These are phyloP conservation scores for Epizoanthus stellaris DNA, from an alignment of 92 coral and sea anemone species.

Conservation along the genomic window DNA sequence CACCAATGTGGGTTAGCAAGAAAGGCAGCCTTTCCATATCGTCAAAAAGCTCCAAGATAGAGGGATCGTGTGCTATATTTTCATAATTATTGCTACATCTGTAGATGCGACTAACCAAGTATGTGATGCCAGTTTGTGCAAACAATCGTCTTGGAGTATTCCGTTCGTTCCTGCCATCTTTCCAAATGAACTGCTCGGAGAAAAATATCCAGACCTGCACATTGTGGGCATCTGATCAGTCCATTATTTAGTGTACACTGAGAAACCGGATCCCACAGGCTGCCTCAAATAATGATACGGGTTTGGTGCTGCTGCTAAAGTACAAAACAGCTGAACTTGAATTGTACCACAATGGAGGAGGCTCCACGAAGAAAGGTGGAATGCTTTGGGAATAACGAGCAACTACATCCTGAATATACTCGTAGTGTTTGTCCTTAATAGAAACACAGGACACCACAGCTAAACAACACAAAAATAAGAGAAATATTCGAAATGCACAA, in stretches of 20 bases:
- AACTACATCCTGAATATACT: slow-evolving; percentile 54
- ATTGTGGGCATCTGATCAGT: slow-evolving; percentile 51
- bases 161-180: slow-evolving; percentile 58
- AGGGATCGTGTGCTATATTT: slow-evolving; percentile 51
- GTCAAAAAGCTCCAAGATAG: slow-evolving; percentile 44
- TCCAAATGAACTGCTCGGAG: slow-evolving; percentile 66
- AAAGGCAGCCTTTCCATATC: slow-evolving; percentile 49
- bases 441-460: slow-evolving; percentile 46
- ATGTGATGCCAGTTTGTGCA: slow-evolving; percentile 36
- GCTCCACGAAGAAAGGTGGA: slow-evolving; percentile 52
- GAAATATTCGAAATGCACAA: slow-evolving; percentile 15
- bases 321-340: not conserved
- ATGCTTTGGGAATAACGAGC: slow-evolving; percentile 37
- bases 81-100: slow-evolving; percentile 55
- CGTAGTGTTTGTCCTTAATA: slow-evolving; percentile 52
- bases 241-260: slow-evolving; percentile 50
- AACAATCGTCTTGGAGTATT: slow-evolving; percentile 43
- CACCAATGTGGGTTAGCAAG: slow-evolving; percentile 52
- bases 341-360: slow-evolving; percentile 55
- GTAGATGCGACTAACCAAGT: slow-evolving; percentile 56
- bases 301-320: slow-evolving; percentile 15
- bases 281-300: slow-evolving; percentile 53
- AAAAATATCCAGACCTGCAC: slow-evolving; percentile 31
- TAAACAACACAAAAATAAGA: slow-evolving; percentile 27
- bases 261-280: slow-evolving; percentile 66